Evolutionary conservation across 92 coral and sea anemone genomes (phyloP), one percentile per base, ranked within the genome.

Genomic region (Meandrina meandrites): DNA sequence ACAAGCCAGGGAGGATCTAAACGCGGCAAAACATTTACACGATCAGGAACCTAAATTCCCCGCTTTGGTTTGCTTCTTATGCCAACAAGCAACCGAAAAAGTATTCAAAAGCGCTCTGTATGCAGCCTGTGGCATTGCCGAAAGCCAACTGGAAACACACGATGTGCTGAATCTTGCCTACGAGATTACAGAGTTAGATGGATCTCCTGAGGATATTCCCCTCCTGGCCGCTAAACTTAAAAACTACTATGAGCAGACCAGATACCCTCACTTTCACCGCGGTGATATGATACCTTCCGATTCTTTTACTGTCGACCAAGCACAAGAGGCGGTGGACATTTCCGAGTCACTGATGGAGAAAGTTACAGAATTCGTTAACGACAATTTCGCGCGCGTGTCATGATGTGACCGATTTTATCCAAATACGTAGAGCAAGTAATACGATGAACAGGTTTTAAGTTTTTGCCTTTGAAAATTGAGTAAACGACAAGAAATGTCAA

Each of bases 81-180:
- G 99, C 64, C 99, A 97, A 79, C 98, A 97, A 62, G 92, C 95
- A 9, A 93, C 97, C 1, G 99, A 97, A 84, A 97, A 95, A 82
- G 91, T 95, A 17, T 90, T 97, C 66, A 97, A 97, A 78, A 91
- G 94, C 37, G 95, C 98, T 21, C 81, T 97, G 83, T 97, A 95
- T 86, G 97, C 99, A 24, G 96, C 95, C 48, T 89, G 98, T 74
- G 99, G 99, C 31, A 91, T 96, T 36, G 89, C 92, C 36, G 95
- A 93, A 74, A 95, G 93, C 72, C 99, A 96, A 84, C 93, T 96
- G 7, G 98, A 95, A 81, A 92, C 98, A 32, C 99, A 96, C 68
- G 99, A 96, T 82, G 99, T 96, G 67, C 75, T 95, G 84, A 88
- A 88, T 54, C 96, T 96, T 74, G 98, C 99, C n/a, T 90, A 89